Conservation (phyloP, 2,113 vertebrate genomes). For the Cryptomyrus ogoouensis region DNA sequence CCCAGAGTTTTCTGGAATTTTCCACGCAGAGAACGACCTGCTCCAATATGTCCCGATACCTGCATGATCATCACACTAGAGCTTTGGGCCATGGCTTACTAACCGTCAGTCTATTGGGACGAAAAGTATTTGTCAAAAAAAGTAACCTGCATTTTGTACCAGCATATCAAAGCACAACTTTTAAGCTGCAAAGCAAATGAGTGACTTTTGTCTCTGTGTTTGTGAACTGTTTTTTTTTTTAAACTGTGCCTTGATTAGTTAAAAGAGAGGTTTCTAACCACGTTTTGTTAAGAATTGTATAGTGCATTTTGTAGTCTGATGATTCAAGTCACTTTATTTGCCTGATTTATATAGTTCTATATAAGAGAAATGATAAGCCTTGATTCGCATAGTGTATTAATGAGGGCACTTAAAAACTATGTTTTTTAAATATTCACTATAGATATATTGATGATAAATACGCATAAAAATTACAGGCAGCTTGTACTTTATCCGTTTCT, state of each 20-base stretch:
- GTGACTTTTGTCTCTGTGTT: conserved; percentile 17
- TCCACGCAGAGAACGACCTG: not conserved
- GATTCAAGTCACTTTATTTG: conserved; percentile 16
- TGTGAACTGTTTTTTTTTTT: conserved; percentile 17
- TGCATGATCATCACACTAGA: conserved; percentile 22
- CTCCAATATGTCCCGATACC: not conserved
- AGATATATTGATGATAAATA: not conserved
- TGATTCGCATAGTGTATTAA: conserved; percentile 5
- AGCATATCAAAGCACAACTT: conserved; percentile 30
- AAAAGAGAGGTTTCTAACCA: conserved; percentile 9
- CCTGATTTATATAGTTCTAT: conserved; percentile 14
- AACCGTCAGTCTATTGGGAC: conserved; percentile 3
- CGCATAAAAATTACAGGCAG: conserved; percentile 6
- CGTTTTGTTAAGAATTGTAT: conserved; percentile 19
- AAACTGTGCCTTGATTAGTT: conserved; percentile 31
- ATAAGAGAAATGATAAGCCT: conserved; percentile 7
- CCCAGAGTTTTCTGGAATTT: not conserved
- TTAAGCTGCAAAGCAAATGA: conserved; percentile 12
- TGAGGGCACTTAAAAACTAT: conserved; percentile 19
- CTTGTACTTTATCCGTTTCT: conserved; percentile 7
- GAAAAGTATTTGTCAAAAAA: not conserved
- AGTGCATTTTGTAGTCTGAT: conserved; percentile 17
- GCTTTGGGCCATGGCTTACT: not conserved
- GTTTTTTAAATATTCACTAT: conserved; percentile 22
- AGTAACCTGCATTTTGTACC: conserved; percentile 11